A percentile compares a stretch with the other conserved stretches of the same genome.
These are phyloP conservation scores for Panulirus ornatus DNA, from an alignment of 1,140 invertebrate species.

Conservation along the genomic window DNA sequence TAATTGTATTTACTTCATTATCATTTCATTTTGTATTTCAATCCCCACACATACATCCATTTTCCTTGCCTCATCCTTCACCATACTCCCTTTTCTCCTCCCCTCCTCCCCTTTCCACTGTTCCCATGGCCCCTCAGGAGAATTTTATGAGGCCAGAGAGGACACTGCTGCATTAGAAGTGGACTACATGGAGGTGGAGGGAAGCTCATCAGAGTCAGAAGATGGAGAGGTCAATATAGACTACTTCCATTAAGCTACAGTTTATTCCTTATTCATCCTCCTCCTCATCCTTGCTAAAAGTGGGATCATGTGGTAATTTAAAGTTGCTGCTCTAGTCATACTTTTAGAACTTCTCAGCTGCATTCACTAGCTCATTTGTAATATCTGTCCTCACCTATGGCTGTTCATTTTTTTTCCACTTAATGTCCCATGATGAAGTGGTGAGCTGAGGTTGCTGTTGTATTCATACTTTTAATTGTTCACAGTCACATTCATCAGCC, in stretches of 20 bases:
- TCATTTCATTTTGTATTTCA: neutral
- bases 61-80: neutral
- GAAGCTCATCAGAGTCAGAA: neutral
- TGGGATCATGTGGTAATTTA: neutral
- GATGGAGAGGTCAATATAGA: neutral
- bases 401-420: too few relatives aligned
- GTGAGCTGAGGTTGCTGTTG: too few relatives aligned
- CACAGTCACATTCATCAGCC: too few relatives aligned
- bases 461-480: too few relatives aligned
- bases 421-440: too few relatives aligned
- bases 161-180: slow-evolving; percentile 85
- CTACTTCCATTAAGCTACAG: too few relatives aligned
- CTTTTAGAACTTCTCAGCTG: too few relatives aligned
- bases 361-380: neutral
- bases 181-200: slow-evolving; percentile 84
- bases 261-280: neutral
- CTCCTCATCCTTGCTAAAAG: neutral
- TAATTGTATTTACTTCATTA: neutral
- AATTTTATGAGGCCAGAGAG: slow-evolving; percentile 82
- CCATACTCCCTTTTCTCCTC: neutral
- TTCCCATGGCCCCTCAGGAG: neutral
- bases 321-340: neutral
- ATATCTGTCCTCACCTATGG: neutral
- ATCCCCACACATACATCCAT: neutral
- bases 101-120: neutral